A percentile compares a stretch with the other conserved stretches of the same genome.
These are phyloP conservation scores for Lingula anatina DNA, from an alignment of 2,888 invertebrate genomes.

Conservation along the genomic window DNA sequence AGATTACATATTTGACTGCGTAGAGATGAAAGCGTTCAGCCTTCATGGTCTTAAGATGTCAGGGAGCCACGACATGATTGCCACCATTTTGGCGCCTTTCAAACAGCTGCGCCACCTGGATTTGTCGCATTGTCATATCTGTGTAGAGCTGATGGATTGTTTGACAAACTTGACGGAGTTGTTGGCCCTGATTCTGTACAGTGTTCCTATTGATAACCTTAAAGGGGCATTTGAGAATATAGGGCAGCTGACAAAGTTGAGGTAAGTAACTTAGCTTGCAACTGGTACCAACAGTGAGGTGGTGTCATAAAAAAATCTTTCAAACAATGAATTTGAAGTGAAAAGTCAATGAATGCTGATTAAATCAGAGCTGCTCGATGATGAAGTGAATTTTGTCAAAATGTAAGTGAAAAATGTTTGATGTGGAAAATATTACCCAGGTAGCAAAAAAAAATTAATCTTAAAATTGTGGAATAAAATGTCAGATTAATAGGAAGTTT, in stretches of 20 bases:
- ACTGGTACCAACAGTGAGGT: too few relatives aligned
- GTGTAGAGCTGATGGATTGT: slow-evolving; percentile 59
- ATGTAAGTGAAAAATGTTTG: too few relatives aligned
- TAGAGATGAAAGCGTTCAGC: slow-evolving; percentile 15
- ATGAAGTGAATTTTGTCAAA: too few relatives aligned
- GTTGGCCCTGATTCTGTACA: slow-evolving; percentile 72
- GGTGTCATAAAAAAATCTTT: too few relatives aligned
- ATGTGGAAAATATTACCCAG: too few relatives aligned
- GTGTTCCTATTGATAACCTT: slow-evolving; percentile 63
- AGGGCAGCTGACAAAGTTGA: slow-evolving; percentile 54
- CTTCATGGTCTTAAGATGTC: slow-evolving; percentile 19
- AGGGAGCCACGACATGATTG: slow-evolving; percentile 16
- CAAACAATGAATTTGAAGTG: too few relatives aligned
- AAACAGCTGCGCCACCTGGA: slow-evolving; percentile 66
- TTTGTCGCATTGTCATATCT: slow-evolving; percentile 62
- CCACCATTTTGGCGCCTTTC: slow-evolving; percentile 60
- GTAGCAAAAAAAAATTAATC: too few relatives aligned
- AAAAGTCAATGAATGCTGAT: too few relatives aligned
- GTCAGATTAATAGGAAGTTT: too few relatives aligned
- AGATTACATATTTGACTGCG: slow-evolving; percentile 13
- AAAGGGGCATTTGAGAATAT: slow-evolving; percentile 55
- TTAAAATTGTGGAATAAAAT: too few relatives aligned
- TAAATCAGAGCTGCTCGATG: too few relatives aligned
- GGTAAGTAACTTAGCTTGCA: slow-evolving; percentile 45
- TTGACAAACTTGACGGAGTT: slow-evolving; percentile 65